Percentiles rank a stretch among this genome's conserved stretches.
phyloP scores from a whole-genome alignment of 2,113 vertebrate species.

The Dicaeum eximium region DNA sequence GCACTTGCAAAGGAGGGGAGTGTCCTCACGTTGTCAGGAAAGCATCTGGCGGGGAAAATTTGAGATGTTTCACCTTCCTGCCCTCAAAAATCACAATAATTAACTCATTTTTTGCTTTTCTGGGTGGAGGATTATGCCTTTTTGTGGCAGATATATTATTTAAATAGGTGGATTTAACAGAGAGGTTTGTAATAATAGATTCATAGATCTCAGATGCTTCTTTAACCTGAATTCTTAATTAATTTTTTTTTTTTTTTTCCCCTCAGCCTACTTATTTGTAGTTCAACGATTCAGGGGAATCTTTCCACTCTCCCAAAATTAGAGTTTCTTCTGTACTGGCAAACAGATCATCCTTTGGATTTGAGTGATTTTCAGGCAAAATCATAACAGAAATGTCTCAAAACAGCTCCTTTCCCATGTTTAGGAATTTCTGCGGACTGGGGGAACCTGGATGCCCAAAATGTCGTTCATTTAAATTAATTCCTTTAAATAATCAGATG shows the following conservation, averaged over 20 bases:
- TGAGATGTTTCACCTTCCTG: background rate
- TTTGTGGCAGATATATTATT: background rate
- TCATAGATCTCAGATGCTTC: background rate
- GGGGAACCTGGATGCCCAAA: background rate
- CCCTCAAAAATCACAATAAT: background rate
- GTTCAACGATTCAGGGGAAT: background rate
- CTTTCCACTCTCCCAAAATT: background rate
- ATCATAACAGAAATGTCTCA: background rate
- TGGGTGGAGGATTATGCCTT: fast-evolving
- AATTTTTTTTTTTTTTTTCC: background rate
- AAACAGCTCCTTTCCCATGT: background rate
- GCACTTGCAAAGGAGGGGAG: background rate
- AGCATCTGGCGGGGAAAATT: background rate
- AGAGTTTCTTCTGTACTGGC: background rate
- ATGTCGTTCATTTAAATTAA: background rate
- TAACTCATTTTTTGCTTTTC: background rate
- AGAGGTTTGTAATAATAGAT: background rate
- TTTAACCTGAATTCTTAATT: background rate
- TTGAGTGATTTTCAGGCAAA: background rate
- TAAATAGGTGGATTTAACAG: background rate
- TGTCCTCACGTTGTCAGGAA: background rate
- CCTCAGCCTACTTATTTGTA: background rate
- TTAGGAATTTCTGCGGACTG: background rate
- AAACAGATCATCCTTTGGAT: background rate
- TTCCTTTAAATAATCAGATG: background rate